Percentiles rank a stretch among this genome's conserved stretches.
Conservation (phyloP, 2,797 vertebrate species). For the Mus spretus region DNA sequence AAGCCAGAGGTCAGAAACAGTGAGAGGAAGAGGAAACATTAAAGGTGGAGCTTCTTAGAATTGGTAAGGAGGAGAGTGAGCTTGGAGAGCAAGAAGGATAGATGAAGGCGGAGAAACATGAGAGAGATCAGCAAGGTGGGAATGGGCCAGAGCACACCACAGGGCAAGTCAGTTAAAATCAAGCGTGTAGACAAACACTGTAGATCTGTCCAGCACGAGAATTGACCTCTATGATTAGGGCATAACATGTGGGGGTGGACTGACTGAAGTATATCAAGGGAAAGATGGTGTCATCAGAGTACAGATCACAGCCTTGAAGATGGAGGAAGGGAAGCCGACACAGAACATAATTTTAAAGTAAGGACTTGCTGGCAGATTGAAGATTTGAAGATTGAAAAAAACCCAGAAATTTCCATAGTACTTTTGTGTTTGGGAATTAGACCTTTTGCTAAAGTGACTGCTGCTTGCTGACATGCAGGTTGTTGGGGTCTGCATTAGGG, state of each 20-base stretch:
- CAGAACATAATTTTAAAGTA: conserved; percentile 11
- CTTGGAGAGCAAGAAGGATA: not conserved
- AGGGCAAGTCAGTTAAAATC: not conserved
- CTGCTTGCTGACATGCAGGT: not conserved
- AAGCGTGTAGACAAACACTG: not conserved
- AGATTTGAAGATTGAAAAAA: not conserved
- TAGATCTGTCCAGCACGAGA: not conserved
- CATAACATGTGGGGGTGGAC: not conserved
- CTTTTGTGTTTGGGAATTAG: not conserved
- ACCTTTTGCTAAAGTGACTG: not conserved
- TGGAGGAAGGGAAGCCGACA: not conserved
- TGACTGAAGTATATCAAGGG: not conserved
- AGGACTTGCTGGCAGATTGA: not conserved
- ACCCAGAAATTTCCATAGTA: not conserved
- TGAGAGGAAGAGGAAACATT: not conserved
- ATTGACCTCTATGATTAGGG: not conserved
- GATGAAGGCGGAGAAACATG: not conserved
- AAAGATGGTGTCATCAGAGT: not conserved
- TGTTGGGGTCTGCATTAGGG: not conserved
- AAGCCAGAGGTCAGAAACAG: not conserved
- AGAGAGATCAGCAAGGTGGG: not conserved
- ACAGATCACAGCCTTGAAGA: not conserved
- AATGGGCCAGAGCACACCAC: not conserved
- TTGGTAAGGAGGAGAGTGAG: not conserved
- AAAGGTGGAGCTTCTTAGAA: not conserved